Evolutionary conservation across 2,113 vertebrate genomes (phyloP).

Genomic region (Elephantulus edwardii): DNA sequence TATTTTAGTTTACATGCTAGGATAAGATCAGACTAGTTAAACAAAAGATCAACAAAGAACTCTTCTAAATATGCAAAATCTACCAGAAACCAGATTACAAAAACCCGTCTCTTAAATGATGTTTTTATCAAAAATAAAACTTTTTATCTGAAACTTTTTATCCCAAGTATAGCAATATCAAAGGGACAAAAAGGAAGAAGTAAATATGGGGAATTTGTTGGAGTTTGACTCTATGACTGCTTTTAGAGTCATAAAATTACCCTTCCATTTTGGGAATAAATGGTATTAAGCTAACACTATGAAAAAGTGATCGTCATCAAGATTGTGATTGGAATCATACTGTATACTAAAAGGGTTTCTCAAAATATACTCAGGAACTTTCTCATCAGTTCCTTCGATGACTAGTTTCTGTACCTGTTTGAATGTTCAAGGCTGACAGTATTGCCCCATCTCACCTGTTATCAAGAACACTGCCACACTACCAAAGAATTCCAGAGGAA

Average conservation of each 20-base stretch:
- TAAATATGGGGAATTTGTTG: not conserved
- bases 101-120: not conserved
- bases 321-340: not conserved
- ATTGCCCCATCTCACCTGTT: not conserved
- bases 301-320: not conserved
- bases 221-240: not conserved
- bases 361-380: not conserved
- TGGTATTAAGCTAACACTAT: not conserved
- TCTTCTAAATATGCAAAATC: not conserved
- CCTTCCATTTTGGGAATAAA: not conserved
- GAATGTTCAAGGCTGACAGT: not conserved
- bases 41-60: not conserved
- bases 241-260: not conserved
- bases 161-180: accelerated
- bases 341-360: not conserved
- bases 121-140: not conserved
- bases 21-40: not conserved
- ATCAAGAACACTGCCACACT: not conserved
- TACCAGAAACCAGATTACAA: not conserved
- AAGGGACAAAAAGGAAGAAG: not conserved
- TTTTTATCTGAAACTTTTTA: not conserved
- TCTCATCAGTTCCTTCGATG: not conserved
- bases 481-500: not conserved
- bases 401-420: not conserved
- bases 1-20: not conserved